Conservation (phyloP, 2,113 vertebrate genomes). For the Ariopsis seemanni region DNA sequence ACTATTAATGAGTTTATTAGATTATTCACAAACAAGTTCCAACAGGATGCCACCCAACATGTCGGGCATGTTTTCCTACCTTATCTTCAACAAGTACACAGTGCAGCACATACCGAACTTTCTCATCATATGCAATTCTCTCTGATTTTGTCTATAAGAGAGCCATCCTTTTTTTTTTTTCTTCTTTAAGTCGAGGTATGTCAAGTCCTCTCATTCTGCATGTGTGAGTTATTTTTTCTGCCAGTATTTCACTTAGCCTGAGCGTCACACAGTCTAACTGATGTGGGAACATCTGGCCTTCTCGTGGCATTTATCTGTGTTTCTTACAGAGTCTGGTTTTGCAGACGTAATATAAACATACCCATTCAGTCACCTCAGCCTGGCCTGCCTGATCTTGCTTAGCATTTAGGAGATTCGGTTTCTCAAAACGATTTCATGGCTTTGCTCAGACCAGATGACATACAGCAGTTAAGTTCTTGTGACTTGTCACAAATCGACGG, state of each 20-base stretch:
- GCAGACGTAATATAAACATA: neutral
- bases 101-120: neutral
- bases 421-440: neutral
- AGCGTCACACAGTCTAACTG: neutral
- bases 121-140: neutral
- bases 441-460: neutral
- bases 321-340: neutral
- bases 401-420: neutral
- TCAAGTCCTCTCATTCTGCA: neutral
- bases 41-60: neutral
- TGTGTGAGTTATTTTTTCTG: neutral
- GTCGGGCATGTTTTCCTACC: neutral
- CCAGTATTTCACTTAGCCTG: neutral
- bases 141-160: neutral
- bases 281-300: slow-evolving; percentile 6
- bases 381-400: neutral
- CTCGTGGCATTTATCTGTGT: neutral
- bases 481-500: neutral
- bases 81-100: neutral
- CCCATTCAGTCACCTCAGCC: neutral
- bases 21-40: neutral
- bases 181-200: neutral
- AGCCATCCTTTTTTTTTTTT: neutral
- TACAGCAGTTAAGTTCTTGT: neutral
- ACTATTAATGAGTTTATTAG: neutral